phyloP scores from a whole-genome alignment of 2,113 vertebrate species.

The Stictonetta naevosa region DNA sequence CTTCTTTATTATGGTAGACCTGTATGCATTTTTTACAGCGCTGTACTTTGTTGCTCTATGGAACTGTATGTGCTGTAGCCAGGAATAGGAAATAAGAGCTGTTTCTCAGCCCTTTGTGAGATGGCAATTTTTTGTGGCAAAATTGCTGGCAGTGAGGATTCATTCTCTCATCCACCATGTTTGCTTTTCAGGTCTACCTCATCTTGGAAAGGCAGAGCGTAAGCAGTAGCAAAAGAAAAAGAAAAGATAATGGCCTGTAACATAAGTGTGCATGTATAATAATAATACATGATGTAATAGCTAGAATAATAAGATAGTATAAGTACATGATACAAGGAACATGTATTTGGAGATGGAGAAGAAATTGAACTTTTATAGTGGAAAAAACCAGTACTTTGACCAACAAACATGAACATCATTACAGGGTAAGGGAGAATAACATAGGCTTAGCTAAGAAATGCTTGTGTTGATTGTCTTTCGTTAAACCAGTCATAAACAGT shows the following conservation, averaged over 20 bases:
- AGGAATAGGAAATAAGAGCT: neutral
- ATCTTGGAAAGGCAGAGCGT: neutral
- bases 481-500: neutral
- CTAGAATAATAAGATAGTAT: neutral
- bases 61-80: neutral
- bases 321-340: neutral
- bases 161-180: neutral
- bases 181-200: neutral
- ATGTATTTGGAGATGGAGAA: neutral
- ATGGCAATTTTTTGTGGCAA: neutral
- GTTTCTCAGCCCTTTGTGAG: neutral
- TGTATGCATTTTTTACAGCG: neutral
- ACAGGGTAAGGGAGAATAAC: neutral
- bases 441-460: neutral
- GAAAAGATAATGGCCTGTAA: neutral
- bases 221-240: neutral
- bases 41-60: neutral
- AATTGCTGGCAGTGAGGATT: accelerated
- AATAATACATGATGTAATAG: neutral
- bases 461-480: neutral
- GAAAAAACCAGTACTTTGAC: neutral
- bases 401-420: neutral
- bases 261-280: neutral
- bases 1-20: neutral
- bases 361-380: neutral